Conservation (phyloP, 2,888 invertebrate species). For the Volucella inflata region DNA sequence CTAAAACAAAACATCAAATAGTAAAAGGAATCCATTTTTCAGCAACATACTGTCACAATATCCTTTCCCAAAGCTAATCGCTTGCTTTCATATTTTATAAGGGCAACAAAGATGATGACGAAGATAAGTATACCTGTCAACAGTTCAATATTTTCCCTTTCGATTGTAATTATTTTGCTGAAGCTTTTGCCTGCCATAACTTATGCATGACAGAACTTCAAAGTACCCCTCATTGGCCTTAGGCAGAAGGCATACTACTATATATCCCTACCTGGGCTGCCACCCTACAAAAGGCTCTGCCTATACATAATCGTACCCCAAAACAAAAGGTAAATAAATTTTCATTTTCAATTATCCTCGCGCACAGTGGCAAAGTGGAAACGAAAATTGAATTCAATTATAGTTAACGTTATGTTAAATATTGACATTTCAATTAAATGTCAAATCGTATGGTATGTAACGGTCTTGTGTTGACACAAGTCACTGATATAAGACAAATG, state of each 20-base stretch:
- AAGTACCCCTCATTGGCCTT: constrained; percentile 2
- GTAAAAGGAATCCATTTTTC: not conserved
- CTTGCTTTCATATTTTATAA: constrained; percentile 51
- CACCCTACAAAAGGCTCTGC: not conserved
- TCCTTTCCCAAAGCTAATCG: constrained; percentile 32
- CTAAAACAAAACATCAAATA: not conserved
- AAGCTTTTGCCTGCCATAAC: constrained; percentile 30
- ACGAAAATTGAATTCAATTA: constrained; percentile 51
- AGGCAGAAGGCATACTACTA: constrained; percentile 1
- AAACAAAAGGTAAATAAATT: constrained; percentile 51
- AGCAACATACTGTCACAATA: not conserved
- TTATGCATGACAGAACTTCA: constrained; percentile 60
- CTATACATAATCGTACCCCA: not conserved
- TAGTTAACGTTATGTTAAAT: constrained; percentile 48
- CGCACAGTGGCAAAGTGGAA: not conserved
- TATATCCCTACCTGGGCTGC: no score
- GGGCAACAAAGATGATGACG: constrained; percentile 38
- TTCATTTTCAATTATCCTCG: constrained; percentile 64
- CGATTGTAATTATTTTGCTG: constrained; percentile 46
- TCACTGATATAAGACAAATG: constrained; percentile 43
- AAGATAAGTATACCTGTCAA: constrained; percentile 61
- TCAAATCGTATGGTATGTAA: constrained; percentile 42
- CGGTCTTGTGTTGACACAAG: constrained; percentile 40
- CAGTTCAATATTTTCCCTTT: constrained; percentile 49
- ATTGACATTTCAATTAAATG: constrained; percentile 70